Base-by-base conservation (phyloP, 1,140 invertebrate genomes). In the Paramacrobiotus metropolitanus region DNA sequence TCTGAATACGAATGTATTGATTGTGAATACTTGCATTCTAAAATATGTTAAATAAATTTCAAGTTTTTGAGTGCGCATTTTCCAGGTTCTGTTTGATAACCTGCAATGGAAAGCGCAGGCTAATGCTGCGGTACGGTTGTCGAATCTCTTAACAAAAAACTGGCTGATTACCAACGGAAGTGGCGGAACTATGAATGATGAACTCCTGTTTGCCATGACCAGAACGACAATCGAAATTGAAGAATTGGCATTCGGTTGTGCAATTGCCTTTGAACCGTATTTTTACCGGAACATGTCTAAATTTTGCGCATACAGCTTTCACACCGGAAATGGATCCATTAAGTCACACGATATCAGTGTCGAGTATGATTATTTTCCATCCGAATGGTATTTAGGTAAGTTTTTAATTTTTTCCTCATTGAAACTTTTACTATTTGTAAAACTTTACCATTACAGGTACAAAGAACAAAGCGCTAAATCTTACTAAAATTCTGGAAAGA, bases 331-430 rank as follows among this genome's bases (percentile, higher is more conserved):
- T 28, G 24, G 9, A 4, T 18, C 48, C 15, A 55, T 55, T 24
- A 55, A 55, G 48, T 55, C 48, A 4, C 48, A 55, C 48, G 48
- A 55, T 24, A 55, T 55, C 24, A 18, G 15, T 4, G 48, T 55
- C 48, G 48, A 55, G 24, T 55, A 55, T 55, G 48, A 55, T 28
- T 55, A 55, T 24, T 55, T 55, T 24, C 48, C 48, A 28, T 55
- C 48, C 9, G 48, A 55, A 55, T 55, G 48, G 48, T 55, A 55
- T 24, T 28, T 55, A 24, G 48, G 48, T 4, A 4, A n/a, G n/a
- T n/a, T n/a, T n/a, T n/a, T n/a, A n/a, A n/a, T n/a, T n/a, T n/a
- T n/a, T n/a, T n/a, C n/a, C n/a, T n/a, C n/a, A n/a, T n/a, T n/a
- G n/a, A n/a, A n/a, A n/a, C n/a, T n/a, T n/a, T n/a, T n/a, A n/a